Conservation (phyloP, 2,888 invertebrate species). For the Augochlorella aurata region DNA sequence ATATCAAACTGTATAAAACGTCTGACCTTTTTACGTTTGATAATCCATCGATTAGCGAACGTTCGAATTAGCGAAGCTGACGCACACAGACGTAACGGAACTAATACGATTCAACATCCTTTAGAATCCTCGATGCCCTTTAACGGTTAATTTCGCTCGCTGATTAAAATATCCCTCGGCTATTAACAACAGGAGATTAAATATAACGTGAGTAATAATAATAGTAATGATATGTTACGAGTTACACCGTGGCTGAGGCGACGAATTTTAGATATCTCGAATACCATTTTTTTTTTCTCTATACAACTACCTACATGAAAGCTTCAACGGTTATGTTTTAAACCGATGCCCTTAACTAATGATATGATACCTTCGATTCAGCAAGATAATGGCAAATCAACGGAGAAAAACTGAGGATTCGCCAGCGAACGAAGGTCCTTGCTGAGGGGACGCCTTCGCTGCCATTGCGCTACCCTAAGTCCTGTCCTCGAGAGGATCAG, state of each 20-base stretch:
- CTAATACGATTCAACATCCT: constrained; percentile 1
- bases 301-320: constrained; percentile 73
- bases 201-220: constrained; percentile 25
- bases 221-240: constrained; percentile 19
- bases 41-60: constrained; percentile 21
- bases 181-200: constrained; percentile 26
- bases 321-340: constrained; percentile 71
- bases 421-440: constrained; percentile 68
- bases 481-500: constrained; percentile 6
- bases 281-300: constrained; percentile 18
- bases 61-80: constrained; percentile 9
- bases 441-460: constrained; percentile 71
- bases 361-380: constrained; percentile 81
- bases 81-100: constrained; percentile 11
- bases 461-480: constrained; percentile 22
- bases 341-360: constrained; percentile 68
- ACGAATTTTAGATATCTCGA: neutral
- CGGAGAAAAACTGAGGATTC: constrained; percentile 64
- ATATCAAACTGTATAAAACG: constrained; percentile 57
- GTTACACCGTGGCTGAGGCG: constrained; percentile 29
- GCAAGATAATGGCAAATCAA: constrained; percentile 74
- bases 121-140: constrained; percentile 5
- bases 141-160: constrained; percentile 8
- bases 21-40: constrained; percentile 14
- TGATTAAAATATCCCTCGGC: constrained; percentile 28